phyloP scores from a whole-genome alignment of 2,797 vertebrate genomes.

The Onychomys leucogaster region DNA sequence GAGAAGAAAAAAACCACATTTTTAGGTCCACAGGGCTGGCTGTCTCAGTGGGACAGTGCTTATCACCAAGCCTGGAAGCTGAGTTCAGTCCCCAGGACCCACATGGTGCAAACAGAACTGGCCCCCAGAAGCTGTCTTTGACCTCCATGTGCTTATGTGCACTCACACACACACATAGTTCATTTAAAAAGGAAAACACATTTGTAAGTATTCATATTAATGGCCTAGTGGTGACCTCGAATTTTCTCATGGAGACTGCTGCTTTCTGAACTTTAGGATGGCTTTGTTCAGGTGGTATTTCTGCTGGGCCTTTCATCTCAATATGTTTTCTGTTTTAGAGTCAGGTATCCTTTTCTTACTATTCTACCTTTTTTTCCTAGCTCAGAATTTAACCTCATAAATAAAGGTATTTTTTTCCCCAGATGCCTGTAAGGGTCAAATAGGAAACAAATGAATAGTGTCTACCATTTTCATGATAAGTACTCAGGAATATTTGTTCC shows the following conservation, averaged over 20 bases:
- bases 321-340: constrained; percentile 24
- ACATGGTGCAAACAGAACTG: not conserved
- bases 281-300: not conserved
- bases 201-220: not conserved
- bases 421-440: not conserved
- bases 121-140: not conserved
- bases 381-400: constrained; percentile 53
- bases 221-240: not conserved
- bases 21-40: not conserved
- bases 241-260: not conserved
- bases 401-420: not conserved
- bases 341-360: constrained; percentile 3
- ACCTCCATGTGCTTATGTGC: not conserved
- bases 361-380: constrained; percentile 5
- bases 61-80: not conserved
- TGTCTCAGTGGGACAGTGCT: not conserved
- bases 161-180: not conserved
- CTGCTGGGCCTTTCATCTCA: not conserved
- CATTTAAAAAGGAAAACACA: not conserved
- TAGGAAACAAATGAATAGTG: constrained; percentile 20
- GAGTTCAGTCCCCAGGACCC: not conserved
- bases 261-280: not conserved
- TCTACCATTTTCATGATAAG: constrained; percentile 9
- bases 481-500: constrained; percentile 46
- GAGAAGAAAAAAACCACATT: not conserved